Evolutionary conservation across 1,140 invertebrate genomes (phyloP), one percentile per base, ranked within the genome.

Genomic region (Drosophila tani): DNA sequence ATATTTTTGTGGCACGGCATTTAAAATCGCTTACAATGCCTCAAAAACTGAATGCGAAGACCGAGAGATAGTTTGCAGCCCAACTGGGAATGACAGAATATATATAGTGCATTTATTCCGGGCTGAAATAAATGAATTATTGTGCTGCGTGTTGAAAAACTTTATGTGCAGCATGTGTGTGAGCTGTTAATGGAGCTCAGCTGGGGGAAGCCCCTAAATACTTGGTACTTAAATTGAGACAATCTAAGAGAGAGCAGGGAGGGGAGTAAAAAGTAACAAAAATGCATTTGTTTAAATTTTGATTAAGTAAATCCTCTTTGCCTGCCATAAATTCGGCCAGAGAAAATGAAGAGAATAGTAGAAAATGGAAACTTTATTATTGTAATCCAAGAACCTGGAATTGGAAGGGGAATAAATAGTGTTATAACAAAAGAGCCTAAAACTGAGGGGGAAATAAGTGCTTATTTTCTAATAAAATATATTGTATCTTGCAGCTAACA

Each of bases 11-110:
- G 75, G 43, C 46, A 41, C 19, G 50, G 55, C 55, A 69, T 46
- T 69, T 78, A 71, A 79, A 79, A 78, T 74, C 68, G 70, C 68
- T 74, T 74, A 74, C 70, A 74, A 74, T 73, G 75, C 74, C 53
- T 58, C 49, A 56, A 62, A 69, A 62, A 69, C 41, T 51, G 71
- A 57, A 76, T 59, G 63, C 47, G 5, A 59, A 45, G 27, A 60
- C 40, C 53, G 14, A 21, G 55, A 70, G 53, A 77, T 55, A 77
- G 75, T 77, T 58, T 49, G 29, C 49, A 46, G 41, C 1, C 71
- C 75, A 78, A 70, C 65, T 64, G 75, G 66, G 58, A 75, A 43
- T 76, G 51, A 43, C 41, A 21, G 40, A 32, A 64, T 40, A 64
- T 56, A 74, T 40, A 59, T 59, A 17, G 51, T 59, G 67, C 58